Base-by-base conservation (phyloP, 2,797 vertebrate genomes). In the Notamacropus eugenii region DNA sequence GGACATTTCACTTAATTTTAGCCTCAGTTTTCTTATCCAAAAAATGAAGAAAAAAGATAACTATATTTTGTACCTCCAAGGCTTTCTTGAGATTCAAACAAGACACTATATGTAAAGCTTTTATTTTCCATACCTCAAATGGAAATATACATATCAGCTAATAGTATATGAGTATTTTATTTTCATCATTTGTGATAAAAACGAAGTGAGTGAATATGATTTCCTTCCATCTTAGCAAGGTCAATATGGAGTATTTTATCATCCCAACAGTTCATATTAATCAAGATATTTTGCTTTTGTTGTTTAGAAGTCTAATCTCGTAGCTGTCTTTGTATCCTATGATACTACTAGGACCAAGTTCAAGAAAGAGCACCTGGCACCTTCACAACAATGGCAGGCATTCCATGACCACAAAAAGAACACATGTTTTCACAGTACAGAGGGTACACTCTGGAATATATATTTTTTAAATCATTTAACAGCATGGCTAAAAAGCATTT, bases 391-490 rank as follows among this genome's bases (percentile, higher is more conserved):
- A 22, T 40, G 16, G 2, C 10, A 14, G 67, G 16, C 4, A 22
- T 40, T 1, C 4, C 34, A 3, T 67, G n/a, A 74, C 0, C 5
- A 3, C 59, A 5, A 40, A 40, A 40, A 74, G 8, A 11, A 0
- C 11, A 34, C 40, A 22, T 74, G 14, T 40, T 74, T 40, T 59
- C 1, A 29, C 28, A 59, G 28, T 10, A 59, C 0, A 56, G n/a
- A n/a, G n/a, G n/a, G n/a, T 34, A n/a, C n/a, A n/a, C n/a, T n/a
- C n/a, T n/a, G n/a, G n/a, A n/a, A n/a, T n/a, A n/a, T n/a, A n/a
- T n/a, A n/a, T n/a, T n/a, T n/a, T n/a, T n/a, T n/a, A n/a, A n/a
- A n/a, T n/a, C n/a, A n/a, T n/a, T n/a, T n/a, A 67, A 74, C 34
- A 40, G 8, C 31, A 9, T 19, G 5, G 1, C 8, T 74, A 40